Conservation (phyloP, 64 coral and sea anemone species). For the Cladopsammia gracilis region DNA sequence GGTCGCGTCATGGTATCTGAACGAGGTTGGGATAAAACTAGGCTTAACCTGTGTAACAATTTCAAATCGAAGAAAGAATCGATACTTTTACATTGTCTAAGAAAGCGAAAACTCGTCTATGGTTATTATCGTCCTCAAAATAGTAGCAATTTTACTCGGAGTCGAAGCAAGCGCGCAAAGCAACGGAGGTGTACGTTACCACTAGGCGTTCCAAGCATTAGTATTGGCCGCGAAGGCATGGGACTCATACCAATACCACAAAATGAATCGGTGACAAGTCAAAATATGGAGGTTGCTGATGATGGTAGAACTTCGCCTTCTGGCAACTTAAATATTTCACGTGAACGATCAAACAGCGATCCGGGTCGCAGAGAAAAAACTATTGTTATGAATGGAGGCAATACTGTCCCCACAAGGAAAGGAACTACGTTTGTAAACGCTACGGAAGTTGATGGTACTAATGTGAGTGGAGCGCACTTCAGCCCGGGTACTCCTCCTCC, state of each 20-base stretch:
- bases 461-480: neutral
- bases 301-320: slow-evolving; percentile 21
- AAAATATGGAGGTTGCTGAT: slow-evolving; percentile 32
- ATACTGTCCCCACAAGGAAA: slow-evolving; percentile 34
- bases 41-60: too few species aligned
- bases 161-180: too few species aligned
- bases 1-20: too few species aligned
- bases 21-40: too few species aligned
- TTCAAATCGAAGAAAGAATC: neutral
- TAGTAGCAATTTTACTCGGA: too few species aligned
- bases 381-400: slow-evolving; percentile 42
- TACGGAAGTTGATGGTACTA: slow-evolving; percentile 8
- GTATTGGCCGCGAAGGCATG: neutral
- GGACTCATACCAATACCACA: neutral
- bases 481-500: slow-evolving; percentile 35
- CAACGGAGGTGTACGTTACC: too few species aligned
- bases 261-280: neutral
- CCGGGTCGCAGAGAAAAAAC: slow-evolving; percentile 16
- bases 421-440: slow-evolving; percentile 17
- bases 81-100: too few species aligned
- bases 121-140: too few species aligned
- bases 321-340: slow-evolving; percentile 9
- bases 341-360: slow-evolving; percentile 50
- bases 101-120: too few species aligned
- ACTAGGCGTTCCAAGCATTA: neutral